Conservation (phyloP, 2,888 invertebrate genomes). For the Archips xylosteana region DNA sequence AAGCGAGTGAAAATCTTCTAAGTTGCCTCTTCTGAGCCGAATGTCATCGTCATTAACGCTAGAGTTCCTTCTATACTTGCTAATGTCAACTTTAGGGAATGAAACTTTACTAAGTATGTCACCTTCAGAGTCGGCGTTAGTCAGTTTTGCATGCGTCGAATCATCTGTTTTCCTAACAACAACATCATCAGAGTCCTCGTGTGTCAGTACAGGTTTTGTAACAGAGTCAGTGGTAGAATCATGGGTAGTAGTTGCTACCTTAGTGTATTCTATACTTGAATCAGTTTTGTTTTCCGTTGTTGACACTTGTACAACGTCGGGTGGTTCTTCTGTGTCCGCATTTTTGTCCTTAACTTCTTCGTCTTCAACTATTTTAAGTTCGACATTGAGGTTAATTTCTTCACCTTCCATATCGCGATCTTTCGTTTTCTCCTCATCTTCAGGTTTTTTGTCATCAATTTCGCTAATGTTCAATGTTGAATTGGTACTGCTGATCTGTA, state of each 20-base stretch:
- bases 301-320: conserved; percentile 40
- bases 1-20: conserved; percentile 75
- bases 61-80: conserved; percentile 76
- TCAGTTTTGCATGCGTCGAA: conserved; percentile 22
- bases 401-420: conserved; percentile 69
- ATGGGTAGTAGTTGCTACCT: conserved; percentile 43
- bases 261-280: conserved; percentile 11
- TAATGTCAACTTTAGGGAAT: conserved; percentile 76
- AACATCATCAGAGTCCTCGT: conserved; percentile 34
- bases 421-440: conserved; percentile 44
- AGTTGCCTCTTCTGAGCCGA: conserved; percentile 72
- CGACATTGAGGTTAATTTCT: conserved; percentile 71
- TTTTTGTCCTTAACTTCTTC: conserved; percentile 60
- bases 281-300: conserved; percentile 47
- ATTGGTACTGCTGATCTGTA: conserved; percentile 66
- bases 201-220: conserved; percentile 8
- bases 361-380: conserved; percentile 82
- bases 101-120: conserved; percentile 64
- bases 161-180: conserved; percentile 24
- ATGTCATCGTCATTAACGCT: conserved; percentile 80
- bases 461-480: conserved; percentile 65
- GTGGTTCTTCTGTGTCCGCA: conserved; percentile 38
- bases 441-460: conserved; percentile 50
- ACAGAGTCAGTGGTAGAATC: background rate
- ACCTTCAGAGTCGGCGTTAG: conserved; percentile 61